A percentile compares a stretch with the other conserved stretches of the same genome.
phyloP scores from a whole-genome alignment of 2,113 vertebrate genomes.

The Campylomormyrus numenius region DNA sequence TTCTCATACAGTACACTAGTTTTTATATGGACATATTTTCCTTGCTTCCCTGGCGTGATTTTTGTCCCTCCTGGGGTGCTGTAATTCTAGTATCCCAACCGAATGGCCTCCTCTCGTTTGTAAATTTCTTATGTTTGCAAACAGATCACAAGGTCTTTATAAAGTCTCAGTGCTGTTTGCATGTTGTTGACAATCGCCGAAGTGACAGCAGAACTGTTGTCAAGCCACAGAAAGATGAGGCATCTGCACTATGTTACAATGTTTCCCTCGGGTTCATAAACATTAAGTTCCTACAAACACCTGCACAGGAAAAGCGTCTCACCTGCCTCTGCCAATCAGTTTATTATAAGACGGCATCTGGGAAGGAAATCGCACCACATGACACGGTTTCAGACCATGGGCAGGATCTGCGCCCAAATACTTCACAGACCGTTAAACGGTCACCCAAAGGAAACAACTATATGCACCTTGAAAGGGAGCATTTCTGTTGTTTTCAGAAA shows the following conservation, averaged over 20 bases:
- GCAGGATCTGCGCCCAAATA: neutral
- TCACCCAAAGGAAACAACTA: neutral
- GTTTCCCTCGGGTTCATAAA: neutral
- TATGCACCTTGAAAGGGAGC: neutral
- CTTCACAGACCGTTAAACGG: neutral
- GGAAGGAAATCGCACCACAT: neutral
- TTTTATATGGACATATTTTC: neutral
- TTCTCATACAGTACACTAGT: neutral
- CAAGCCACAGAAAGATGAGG: neutral
- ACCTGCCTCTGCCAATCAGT: neutral
- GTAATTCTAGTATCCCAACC: neutral
- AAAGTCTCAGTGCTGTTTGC: neutral
- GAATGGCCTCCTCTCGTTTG: no score
- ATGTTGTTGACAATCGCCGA: neutral
- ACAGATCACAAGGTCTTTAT: neutral
- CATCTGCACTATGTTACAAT: neutral
- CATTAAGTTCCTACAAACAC: neutral
- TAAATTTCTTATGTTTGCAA: neutral
- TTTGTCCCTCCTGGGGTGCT: neutral
- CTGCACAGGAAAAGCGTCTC: neutral
- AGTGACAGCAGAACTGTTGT: neutral
- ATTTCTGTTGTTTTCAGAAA: neutral
- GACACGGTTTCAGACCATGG: neutral
- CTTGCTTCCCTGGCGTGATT: neutral
- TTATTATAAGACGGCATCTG: neutral